Base-by-base conservation (phyloP, 2,797 vertebrate species). In the Halcyon leucocephala region DNA sequence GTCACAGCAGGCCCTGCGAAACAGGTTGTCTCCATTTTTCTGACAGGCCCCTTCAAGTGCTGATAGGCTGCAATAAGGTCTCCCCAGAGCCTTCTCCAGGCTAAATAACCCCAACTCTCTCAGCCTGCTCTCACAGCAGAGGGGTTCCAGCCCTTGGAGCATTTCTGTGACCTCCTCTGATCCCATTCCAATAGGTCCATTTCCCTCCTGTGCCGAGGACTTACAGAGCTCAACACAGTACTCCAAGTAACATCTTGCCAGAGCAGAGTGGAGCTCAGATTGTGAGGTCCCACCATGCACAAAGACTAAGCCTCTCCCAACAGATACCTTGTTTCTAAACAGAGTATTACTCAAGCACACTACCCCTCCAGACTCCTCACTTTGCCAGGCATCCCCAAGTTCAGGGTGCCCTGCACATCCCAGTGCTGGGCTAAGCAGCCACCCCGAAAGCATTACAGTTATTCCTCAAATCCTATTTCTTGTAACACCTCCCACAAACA, bases 221-320 rank as follows among this genome's bases (percentile, higher is more conserved):
- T 54, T 54, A 16, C 52, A 19, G 52, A 31, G 29, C 28, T 31
- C 17, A 28, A 54, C 29, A 29, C 52, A 54, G 52, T 11, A 6
- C 28, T 54, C 52, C 52, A 54, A 18, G 52, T 54, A 29, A 54
- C 28, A 6, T 54, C 52, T 54, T 17, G 31, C 52, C 52, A 54
- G 52, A 31, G 26, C 15, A 10, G 14, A 51, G 49, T 17, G 15
- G 67, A 76, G 82, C 78, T 69, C 37, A 1, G 26, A 8, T 2
- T 29, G 6, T 1, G 2, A 13, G 52, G 22, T 14, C 54, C 39
- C 55, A 8, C 22, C 8, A 0, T 1, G 13, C 22, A 11, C 31
- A 16, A 14, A 37, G 35, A 44, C n/a, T 21, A 8, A 60, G 22
- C 5, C 18, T 52, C 54, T 37, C 46, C 44, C 52, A 12, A 4